Percentiles rank a stretch among this genome's conserved stretches.
phyloP scores from a whole-genome alignment of 2,888 invertebrate genomes.

The Rhagium mordax region DNA sequence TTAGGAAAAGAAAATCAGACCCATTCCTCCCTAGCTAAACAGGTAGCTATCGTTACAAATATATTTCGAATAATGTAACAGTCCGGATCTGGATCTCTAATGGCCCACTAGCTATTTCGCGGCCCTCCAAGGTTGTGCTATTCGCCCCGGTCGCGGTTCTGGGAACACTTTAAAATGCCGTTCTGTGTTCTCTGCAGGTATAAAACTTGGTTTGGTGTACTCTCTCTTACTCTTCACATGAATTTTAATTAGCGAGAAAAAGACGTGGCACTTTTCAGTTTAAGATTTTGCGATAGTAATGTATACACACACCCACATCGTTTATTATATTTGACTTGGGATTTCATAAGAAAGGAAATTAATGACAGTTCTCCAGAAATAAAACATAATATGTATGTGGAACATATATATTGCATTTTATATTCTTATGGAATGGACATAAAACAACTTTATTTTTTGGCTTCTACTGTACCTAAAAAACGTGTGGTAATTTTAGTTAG shows the following conservation, averaged over 20 bases:
- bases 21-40: too few species aligned
- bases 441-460: too few species aligned
- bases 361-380: too few species aligned
- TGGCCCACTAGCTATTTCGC: constrained; percentile 5
- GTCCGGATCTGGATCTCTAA: background rate
- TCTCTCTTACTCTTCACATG: background rate
- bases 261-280: background rate
- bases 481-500: too few species aligned
- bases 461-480: too few species aligned
- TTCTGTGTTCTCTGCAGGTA: background rate
- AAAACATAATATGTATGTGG: too few species aligned
- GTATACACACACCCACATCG: background rate
- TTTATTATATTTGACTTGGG: background rate
- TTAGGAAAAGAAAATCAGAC: too few species aligned
- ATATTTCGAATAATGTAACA: too few species aligned
- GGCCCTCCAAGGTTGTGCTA: constrained; percentile 18
- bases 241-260: background rate
- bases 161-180: background rate
- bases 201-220: background rate
- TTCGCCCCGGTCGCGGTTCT: background rate
- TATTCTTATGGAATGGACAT: too few species aligned
- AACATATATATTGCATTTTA: too few species aligned
- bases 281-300: background rate
- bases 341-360: background rate
- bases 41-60: too few species aligned